Conservation (phyloP, 1,140 invertebrate species). For the Thrips palmi region DNA sequence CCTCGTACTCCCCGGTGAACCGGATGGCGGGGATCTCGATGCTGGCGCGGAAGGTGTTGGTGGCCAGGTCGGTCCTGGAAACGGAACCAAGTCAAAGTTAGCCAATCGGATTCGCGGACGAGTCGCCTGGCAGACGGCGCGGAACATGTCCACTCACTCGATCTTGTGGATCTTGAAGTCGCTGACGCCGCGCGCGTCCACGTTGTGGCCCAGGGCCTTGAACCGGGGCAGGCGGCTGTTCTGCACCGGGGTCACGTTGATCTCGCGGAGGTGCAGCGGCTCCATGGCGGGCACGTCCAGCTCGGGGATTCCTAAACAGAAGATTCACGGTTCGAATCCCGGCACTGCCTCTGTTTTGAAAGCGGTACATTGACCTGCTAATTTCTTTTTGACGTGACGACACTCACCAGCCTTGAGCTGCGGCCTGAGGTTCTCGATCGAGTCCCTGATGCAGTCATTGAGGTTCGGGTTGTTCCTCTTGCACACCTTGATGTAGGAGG, state of each 20-base stretch:
- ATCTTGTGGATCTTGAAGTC: constrained; percentile 27
- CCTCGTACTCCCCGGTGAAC: constrained; percentile 35
- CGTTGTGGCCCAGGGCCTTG: constrained; percentile 25
- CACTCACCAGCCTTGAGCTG: constrained; percentile 30
- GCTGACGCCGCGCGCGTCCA: constrained; percentile 28
- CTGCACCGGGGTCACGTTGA: no score
- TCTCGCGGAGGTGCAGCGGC: constrained; percentile 30
- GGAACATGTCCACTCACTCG: constrained; percentile 19
- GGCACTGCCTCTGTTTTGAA: constrained; percentile 2
- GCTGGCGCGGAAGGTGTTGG: constrained; percentile 27
- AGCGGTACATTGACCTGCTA: not conserved
- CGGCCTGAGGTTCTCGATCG: constrained; percentile 29
- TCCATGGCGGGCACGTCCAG: constrained; percentile 9
- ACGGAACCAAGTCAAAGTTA: constrained; percentile 2
- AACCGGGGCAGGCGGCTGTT: constrained; percentile 25
- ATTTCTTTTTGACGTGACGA: constrained; percentile 13
- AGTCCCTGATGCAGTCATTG: constrained; percentile 32
- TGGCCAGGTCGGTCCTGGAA: constrained; percentile 28
- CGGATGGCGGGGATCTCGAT: constrained; percentile 31
- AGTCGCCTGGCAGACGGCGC: not conserved
- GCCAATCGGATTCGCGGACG: not conserved
- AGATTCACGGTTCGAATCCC: constrained; percentile 4
- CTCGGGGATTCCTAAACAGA: constrained; percentile 13
- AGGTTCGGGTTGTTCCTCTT: constrained; percentile 37
- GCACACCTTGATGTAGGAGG: constrained; percentile 42